These are phyloP conservation scores for Chascanopsetta lugubris DNA, from an alignment of 2,113 vertebrate genomes.

Conservation along the genomic window DNA sequence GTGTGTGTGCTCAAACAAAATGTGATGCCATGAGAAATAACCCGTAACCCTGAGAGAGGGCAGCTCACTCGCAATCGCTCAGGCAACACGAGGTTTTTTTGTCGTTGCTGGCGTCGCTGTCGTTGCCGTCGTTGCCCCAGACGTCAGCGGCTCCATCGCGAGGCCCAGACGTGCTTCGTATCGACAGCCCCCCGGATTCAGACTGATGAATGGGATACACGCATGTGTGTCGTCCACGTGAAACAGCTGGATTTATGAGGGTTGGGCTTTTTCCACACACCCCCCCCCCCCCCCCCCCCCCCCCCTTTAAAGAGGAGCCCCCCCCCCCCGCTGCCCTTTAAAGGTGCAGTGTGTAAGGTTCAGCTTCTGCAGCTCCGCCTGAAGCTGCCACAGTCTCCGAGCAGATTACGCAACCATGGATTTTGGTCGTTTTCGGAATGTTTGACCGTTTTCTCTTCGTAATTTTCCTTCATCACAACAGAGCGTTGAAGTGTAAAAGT, in stretches of 20 bases:
- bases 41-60: constrained; percentile 11
- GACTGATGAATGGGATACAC: constrained; percentile 61
- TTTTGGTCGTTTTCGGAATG: too few species aligned
- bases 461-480: background rate
- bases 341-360: too few species aligned
- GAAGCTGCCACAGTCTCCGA: too few species aligned
- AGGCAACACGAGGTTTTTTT: constrained; percentile 58
- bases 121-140: constrained; percentile 54
- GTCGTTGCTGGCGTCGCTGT: too few species aligned
- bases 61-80: constrained; percentile 39
- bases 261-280: constrained; percentile 33
- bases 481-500: background rate
- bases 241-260: constrained; percentile 68
- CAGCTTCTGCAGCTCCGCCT: too few species aligned
- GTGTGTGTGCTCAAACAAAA: background rate
- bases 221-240: constrained; percentile 48
- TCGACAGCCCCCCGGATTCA: constrained; percentile 55
- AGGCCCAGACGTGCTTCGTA: constrained; percentile 49
- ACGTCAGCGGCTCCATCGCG: constrained; percentile 66
- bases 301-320: background rate
- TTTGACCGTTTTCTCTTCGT: too few species aligned
- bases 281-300: constrained; percentile 34
- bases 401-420: too few species aligned
- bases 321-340: background rate
- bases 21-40: background rate